Conservation (phyloP, 2,113 vertebrate genomes). For the Ovis canadensis region DNA sequence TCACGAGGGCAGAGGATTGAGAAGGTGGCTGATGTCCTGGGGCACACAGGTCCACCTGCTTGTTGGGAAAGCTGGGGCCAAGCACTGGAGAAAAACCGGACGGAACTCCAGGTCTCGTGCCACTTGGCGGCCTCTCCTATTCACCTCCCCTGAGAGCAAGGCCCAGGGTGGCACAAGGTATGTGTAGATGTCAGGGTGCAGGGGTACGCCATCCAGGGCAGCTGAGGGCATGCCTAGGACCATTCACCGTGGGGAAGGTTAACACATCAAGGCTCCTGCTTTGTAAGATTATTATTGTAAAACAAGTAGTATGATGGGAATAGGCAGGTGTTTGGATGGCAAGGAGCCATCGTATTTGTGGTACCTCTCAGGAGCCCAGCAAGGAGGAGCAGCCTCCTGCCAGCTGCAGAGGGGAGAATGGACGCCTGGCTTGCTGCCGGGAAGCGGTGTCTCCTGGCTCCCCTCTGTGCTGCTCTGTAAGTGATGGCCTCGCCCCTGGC, state of each 20-base stretch:
- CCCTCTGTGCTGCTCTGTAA: not conserved
- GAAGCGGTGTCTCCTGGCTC: not conserved
- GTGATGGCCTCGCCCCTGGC: not conserved
- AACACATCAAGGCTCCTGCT: not conserved
- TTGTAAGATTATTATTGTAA: not conserved
- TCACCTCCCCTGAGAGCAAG: not conserved
- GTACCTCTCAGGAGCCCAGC: not conserved
- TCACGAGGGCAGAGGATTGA: not conserved
- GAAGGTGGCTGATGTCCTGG: not conserved
- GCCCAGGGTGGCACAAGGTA: not conserved
- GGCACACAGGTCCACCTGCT: not conserved
- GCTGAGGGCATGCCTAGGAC: not conserved
- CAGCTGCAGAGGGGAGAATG: not conserved
- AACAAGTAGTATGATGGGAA: not conserved
- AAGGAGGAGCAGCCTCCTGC: not conserved
- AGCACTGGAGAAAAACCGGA: not conserved
- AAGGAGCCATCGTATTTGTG: not conserved
- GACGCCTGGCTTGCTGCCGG: not conserved
- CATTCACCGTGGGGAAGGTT: not conserved
- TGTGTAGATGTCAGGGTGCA: not conserved
- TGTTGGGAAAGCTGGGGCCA: not conserved
- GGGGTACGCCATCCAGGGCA: not conserved
- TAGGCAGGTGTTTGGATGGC: not conserved
- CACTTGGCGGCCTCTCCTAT: fast-evolving
- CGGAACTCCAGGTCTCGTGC: not conserved